Conservation (phyloP, 1,140 invertebrate genomes). For the Ganaspis sp. region DNA sequence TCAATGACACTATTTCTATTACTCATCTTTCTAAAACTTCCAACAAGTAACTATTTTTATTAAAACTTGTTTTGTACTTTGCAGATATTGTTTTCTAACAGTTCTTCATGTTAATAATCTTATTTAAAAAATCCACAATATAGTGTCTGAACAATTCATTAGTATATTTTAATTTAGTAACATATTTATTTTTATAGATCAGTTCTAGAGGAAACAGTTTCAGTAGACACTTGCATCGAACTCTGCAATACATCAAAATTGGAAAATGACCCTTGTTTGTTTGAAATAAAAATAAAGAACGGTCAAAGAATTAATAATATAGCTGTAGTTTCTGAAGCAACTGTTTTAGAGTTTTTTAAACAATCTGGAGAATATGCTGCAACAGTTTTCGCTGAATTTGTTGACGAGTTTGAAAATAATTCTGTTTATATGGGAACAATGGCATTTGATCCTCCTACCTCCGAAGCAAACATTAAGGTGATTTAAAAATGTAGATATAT, state of each 20-base stretch:
- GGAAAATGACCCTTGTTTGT: conserved; percentile 60
- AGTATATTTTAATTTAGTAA: background rate
- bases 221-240: conserved; percentile 64
- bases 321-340: conserved; percentile 70
- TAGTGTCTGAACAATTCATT: no score
- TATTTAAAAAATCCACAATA: no score
- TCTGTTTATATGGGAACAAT: conserved; percentile 67
- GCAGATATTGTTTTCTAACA: no score
- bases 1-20: conserved; percentile 58
- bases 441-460: conserved; percentile 62
- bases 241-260: conserved; percentile 53
- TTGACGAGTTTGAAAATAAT: conserved; percentile 72
- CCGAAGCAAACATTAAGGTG: conserved; percentile 73
- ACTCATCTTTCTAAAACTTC: conserved; percentile 39
- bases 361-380: conserved; percentile 72
- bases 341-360: conserved; percentile 74
- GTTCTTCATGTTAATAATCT: no score
- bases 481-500: conserved; percentile 33
- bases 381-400: conserved; percentile 69
- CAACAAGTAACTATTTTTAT: conserved; percentile 52
- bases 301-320: conserved; percentile 66
- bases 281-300: conserved; percentile 68
- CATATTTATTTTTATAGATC: conserved; percentile 56
- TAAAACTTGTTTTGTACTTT: background rate
- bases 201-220: conserved; percentile 65